Percentiles rank a stretch among this genome's conserved stretches.
These are phyloP conservation scores for Phoebastria nigripes DNA, from an alignment of 2,797 vertebrate species.

Conservation along the genomic window DNA sequence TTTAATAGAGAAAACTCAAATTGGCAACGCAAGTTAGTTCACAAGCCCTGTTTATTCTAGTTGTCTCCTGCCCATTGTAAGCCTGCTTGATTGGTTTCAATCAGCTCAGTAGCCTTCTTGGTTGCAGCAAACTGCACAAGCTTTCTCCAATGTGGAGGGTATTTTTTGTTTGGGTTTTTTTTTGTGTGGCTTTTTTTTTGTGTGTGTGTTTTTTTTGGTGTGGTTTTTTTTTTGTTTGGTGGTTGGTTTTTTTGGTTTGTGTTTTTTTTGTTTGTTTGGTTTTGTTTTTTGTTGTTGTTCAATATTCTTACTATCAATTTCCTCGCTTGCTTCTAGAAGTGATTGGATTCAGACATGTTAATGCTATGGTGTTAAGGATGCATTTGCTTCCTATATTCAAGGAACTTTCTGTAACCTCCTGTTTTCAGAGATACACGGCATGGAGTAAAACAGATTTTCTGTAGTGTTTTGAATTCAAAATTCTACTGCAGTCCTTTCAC, in stretches of 20 bases:
- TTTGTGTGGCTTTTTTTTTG: too few relatives aligned
- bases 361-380: neutral
- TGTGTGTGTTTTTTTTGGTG: neutral
- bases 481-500: neutral
- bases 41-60: neutral
- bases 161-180: too few relatives aligned
- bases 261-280: neutral
- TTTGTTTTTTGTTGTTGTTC: neutral
- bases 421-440: neutral
- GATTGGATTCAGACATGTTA: neutral
- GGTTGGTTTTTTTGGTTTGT: too few relatives aligned
- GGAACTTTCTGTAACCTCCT: neutral
- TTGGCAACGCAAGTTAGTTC: neutral
- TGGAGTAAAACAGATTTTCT: neutral
- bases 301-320: neutral
- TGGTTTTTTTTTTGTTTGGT: too few relatives aligned
- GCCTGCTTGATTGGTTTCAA: neutral
- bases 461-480: neutral
- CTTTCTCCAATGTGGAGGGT: neutral
- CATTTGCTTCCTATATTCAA: neutral
- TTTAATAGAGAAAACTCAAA: neutral
- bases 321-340: neutral
- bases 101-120: neutral
- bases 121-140: neutral
- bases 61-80: neutral